Evolutionary conservation across 2,797 vertebrate species (phyloP).

Genomic region (Gymnopithys bicolor): DNA sequence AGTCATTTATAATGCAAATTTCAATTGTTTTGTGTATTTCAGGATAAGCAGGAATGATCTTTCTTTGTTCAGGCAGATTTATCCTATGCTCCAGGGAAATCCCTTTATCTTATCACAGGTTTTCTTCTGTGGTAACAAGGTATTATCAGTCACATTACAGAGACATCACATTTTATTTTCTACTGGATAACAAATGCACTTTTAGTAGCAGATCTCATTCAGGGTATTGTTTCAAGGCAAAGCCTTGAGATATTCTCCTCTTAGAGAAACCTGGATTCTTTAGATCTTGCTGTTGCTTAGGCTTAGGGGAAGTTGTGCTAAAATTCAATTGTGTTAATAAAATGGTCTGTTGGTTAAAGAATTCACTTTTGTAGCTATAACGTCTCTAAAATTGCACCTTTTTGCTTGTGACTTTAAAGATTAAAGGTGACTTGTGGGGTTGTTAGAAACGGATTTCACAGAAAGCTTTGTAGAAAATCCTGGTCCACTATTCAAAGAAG

Average conservation of each 20-base stretch:
- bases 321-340: background rate
- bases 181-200: background rate
- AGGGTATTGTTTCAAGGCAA: background rate
- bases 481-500: background rate
- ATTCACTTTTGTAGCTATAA: background rate
- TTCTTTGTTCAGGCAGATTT: background rate
- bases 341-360: background rate
- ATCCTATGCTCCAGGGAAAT: background rate
- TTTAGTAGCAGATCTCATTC: background rate
- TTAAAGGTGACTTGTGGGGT: background rate
- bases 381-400: background rate
- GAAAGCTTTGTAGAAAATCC: slow-evolving; percentile 34
- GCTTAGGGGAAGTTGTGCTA: background rate
- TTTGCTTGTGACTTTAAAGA: background rate
- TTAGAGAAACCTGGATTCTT: background rate
- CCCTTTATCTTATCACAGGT: background rate
- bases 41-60: background rate
- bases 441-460: slow-evolving; percentile 4
- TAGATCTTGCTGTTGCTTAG: background rate
- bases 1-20: background rate
- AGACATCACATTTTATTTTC: background rate
- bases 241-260: background rate
- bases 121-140: background rate
- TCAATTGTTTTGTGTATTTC: background rate
- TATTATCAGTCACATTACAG: background rate